Evolutionary conservation across 2,113 vertebrate species (phyloP).

Genomic region (Ondatra zibethicus): DNA sequence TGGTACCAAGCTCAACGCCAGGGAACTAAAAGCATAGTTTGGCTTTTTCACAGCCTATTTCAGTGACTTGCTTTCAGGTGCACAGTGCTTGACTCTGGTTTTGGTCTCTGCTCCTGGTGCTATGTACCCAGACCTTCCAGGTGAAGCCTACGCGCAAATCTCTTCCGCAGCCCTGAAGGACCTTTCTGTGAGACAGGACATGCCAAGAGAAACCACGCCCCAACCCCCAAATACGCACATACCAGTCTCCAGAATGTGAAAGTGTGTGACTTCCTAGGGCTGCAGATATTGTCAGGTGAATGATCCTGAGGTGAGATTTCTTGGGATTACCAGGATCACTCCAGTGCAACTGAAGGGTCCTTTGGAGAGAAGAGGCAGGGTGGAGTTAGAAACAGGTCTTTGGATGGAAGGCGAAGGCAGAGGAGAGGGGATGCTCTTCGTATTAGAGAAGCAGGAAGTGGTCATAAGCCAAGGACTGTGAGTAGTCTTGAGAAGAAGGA

Average conservation of each 20-base stretch:
- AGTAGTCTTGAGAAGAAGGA: not conserved
- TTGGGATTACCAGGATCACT: not conserved
- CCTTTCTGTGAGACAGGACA: not conserved
- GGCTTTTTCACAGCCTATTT: slow-evolving; percentile 3
- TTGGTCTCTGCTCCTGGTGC: slow-evolving; percentile 1
- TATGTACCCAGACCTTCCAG: not conserved
- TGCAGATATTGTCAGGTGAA: not conserved
- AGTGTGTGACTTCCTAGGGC: not conserved
- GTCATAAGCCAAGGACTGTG: not conserved
- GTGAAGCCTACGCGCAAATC: not conserved
- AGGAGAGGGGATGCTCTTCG: not conserved
- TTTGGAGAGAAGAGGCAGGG: not conserved
- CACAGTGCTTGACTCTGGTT: not conserved
- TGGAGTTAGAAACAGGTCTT: not conserved
- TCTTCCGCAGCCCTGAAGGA: not conserved
- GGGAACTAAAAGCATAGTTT: slow-evolving; percentile 31
- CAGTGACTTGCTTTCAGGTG: not conserved
- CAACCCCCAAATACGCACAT: not conserved
- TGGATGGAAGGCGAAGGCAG: not conserved
- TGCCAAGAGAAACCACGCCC: not conserved
- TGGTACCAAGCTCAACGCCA: not conserved
- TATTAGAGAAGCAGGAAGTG: not conserved
- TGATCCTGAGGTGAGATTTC: not conserved
- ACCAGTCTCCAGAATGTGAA: not conserved
- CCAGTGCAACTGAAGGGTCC: not conserved